Percentiles rank a stretch among this genome's conserved stretches.
phyloP scores from a whole-genome alignment of 2,888 invertebrate species.

The Cenopis cana region DNA sequence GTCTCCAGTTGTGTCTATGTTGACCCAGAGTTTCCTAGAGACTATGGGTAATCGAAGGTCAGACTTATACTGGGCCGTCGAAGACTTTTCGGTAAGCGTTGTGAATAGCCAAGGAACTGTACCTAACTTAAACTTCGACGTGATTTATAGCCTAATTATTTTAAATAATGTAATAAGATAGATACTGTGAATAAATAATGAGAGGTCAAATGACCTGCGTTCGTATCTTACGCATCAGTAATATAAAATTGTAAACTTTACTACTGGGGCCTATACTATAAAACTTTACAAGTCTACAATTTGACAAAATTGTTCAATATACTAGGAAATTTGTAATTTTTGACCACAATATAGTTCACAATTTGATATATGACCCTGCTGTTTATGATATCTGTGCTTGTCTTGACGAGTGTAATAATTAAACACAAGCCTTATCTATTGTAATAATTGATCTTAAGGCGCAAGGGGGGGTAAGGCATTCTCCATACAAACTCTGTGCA shows the following conservation, averaged over 20 bases:
- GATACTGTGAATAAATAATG: background rate
- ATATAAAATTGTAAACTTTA: background rate
- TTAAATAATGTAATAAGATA: no score
- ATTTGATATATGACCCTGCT: background rate
- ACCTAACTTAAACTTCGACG: background rate
- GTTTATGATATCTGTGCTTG: slow-evolving; percentile 10
- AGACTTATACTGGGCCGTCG: background rate
- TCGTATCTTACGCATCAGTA: background rate
- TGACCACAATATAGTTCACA: no score
- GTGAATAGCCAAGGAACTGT: background rate
- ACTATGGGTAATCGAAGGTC: background rate
- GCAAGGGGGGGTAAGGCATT: no score
- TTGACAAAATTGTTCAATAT: no score
- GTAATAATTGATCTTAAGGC: no score
- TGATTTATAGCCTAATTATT: background rate
- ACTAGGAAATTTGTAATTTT: no score
- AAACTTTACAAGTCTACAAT: no score
- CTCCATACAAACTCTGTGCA: no score
- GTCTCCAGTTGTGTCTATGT: background rate
- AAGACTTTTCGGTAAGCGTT: background rate
- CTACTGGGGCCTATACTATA: no score
- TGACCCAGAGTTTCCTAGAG: background rate
- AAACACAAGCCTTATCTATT: no score
- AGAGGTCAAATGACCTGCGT: background rate
- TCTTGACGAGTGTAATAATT: background rate